Base-by-base conservation (phyloP, 2,113 vertebrate species). In the Colinus virginianus region DNA sequence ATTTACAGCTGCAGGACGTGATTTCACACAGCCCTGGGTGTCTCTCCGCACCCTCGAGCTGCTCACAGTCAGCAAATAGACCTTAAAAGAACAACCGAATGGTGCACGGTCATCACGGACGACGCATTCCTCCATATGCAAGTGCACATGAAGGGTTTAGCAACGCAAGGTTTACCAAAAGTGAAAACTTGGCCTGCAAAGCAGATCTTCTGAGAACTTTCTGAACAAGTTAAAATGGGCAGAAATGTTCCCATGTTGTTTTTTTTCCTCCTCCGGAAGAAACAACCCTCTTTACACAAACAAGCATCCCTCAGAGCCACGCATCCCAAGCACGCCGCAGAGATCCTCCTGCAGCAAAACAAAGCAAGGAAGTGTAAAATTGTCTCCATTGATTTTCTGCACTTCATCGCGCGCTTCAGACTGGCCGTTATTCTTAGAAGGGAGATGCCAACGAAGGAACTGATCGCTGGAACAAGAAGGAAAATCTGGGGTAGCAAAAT, bases 1-100 rank as follows among this genome's bases (percentile, higher is more conserved):
- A 40, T 63, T 80, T 80, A n/a, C 15, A 69, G 43, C 30, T 79
- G 83, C 51, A 3, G 68, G 56, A 80, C 21, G 7, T 66, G 28
- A 36, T 58, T 79, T 92, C 59, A 49, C 61, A 94, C 78, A 76
- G 69, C 9, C 58, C 68, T 46, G 28, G 42, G 38, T 64, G 78
- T 91, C 89, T 92, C 92, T 63, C 53, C 80, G 42, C 51, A 34
- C n/a, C 84, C 62, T 6, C 49, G 67, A 94, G 82, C 40, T 83
- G 84, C 82, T 96, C 68, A 66, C 72, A 79, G 91, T 94, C 94
- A 95, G 87, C 63, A 83, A 90, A 63, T 2, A n/a, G 74, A 59
- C 40, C 10, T 70, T 48, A 43, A 59, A 84, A 43, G 45, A 72
- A 11, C 2, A 17, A 43, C 81, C 76, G 84, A 30, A 84, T 5